These are phyloP conservation scores for Phalera bucephala DNA, from an alignment of 2,888 invertebrate genomes.

Conservation along the genomic window DNA sequence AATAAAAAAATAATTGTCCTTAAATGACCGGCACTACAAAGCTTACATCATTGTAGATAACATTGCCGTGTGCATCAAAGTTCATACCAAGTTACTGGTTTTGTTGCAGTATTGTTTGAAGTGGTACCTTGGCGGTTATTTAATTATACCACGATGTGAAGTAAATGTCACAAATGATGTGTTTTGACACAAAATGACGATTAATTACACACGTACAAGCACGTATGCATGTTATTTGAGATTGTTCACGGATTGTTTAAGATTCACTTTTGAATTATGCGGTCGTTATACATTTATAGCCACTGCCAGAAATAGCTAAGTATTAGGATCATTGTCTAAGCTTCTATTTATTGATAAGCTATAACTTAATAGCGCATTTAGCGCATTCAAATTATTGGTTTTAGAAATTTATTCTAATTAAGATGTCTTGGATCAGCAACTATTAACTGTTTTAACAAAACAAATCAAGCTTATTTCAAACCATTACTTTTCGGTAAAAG, in stretches of 20 bases:
- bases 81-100: constrained; percentile 32
- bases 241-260: constrained; percentile 13
- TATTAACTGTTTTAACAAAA: too few species aligned
- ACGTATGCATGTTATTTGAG: constrained; percentile 6
- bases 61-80: constrained; percentile 39
- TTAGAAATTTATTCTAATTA: too few species aligned
- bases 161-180: constrained; percentile 44
- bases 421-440: too few species aligned
- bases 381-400: too few species aligned
- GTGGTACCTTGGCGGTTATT: constrained; percentile 28
- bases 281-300: neutral
- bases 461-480: too few species aligned
- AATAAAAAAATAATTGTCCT: too few species aligned
- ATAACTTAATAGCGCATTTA: too few species aligned
- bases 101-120: constrained; percentile 45
- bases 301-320: too few species aligned
- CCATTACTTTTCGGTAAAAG: too few species aligned
- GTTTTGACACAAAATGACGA: constrained; percentile 33
- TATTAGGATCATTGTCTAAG: too few species aligned
- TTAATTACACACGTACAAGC: constrained; percentile 15
- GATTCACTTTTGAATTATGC: neutral
- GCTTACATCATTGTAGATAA: constrained; percentile 44
- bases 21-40: constrained; percentile 2
- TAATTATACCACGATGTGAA: constrained; percentile 38
- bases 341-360: too few species aligned